phyloP scores from a whole-genome alignment of 2,797 vertebrate species.

The Hippoglossus hippoglossus region DNA sequence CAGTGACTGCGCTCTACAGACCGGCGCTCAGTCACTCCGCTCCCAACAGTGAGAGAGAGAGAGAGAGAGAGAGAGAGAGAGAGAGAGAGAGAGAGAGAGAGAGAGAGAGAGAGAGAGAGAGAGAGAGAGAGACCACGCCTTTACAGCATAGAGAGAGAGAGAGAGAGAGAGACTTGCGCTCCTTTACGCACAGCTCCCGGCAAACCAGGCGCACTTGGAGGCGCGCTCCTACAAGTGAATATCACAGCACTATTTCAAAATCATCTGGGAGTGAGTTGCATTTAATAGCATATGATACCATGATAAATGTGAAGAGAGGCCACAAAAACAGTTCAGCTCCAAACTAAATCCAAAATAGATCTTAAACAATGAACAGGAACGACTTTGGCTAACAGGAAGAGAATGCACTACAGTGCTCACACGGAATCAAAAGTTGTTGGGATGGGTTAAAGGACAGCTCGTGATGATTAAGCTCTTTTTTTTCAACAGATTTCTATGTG shows the following conservation, averaged over 20 bases:
- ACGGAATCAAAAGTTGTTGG: background rate
- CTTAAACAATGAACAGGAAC: too few relatives aligned
- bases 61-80: background rate
- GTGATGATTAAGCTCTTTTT: background rate
- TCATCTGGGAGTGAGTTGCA: too few relatives aligned
- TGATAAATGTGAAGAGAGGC: background rate
- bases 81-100: background rate
- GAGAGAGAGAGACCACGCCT: constrained; percentile 57
- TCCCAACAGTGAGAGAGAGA: constrained; percentile 26
- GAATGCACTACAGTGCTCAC: too few relatives aligned
- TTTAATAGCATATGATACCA: too few relatives aligned
- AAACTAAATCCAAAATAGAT: too few relatives aligned
- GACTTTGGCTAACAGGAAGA: too few relatives aligned
- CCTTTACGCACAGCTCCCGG: constrained; percentile 32
- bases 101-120: constrained; percentile 22
- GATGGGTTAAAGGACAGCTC: constrained; percentile 7
- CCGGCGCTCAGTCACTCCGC: constrained; percentile 26
- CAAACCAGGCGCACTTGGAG: constrained; percentile 11
- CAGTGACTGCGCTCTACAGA: constrained; percentile 15
- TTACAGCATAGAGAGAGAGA: background rate
- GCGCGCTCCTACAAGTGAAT: background rate
- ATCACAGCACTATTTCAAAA: background rate
- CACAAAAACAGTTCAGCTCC: too few relatives aligned
- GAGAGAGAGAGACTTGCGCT: constrained; percentile 1
- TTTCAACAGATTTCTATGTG: too few relatives aligned